Evolutionary conservation across 1,140 invertebrate species (phyloP).

Genomic region (Achatina immaculata): DNA sequence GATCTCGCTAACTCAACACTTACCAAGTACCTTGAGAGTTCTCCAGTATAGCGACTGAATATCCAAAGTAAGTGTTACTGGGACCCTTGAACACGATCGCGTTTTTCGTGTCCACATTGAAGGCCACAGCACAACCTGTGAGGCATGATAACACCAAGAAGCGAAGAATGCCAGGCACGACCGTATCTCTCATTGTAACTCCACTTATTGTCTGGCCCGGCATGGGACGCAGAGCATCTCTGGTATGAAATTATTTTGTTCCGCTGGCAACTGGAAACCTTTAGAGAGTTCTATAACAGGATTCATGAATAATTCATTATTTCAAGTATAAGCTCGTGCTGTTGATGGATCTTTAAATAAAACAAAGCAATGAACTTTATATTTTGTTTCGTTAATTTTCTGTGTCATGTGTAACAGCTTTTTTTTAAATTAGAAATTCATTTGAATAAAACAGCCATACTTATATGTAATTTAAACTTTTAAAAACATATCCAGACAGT

Average conservation of each 20-base stretch:
- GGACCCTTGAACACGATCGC: constrained; percentile 90
- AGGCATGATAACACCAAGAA: not conserved
- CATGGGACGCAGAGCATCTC: not conserved
- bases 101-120: constrained; percentile 92
- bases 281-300: not conserved
- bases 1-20: constrained; percentile 30
- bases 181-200: not conserved
- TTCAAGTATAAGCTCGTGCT: too few species aligned
- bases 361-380: too few species aligned
- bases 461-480: not conserved
- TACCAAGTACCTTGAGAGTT: constrained; percentile 47
- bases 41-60: constrained; percentile 51
- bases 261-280: not conserved
- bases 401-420: too few species aligned
- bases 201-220: not conserved
- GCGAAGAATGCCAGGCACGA: not conserved
- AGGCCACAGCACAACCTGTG: constrained; percentile 70
- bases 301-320: not conserved
- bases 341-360: too few species aligned
- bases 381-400: too few species aligned
- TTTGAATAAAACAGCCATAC: not conserved
- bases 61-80: constrained; percentile 75
- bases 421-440: constrained; percentile 1
- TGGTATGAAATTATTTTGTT: not conserved
- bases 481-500: too few species aligned